Percentiles rank a stretch among this genome's conserved stretches.
These are phyloP conservation scores for Hydrotaea cyrtoneurina DNA, from an alignment of 2,888 invertebrate species.

Conservation along the genomic window DNA sequence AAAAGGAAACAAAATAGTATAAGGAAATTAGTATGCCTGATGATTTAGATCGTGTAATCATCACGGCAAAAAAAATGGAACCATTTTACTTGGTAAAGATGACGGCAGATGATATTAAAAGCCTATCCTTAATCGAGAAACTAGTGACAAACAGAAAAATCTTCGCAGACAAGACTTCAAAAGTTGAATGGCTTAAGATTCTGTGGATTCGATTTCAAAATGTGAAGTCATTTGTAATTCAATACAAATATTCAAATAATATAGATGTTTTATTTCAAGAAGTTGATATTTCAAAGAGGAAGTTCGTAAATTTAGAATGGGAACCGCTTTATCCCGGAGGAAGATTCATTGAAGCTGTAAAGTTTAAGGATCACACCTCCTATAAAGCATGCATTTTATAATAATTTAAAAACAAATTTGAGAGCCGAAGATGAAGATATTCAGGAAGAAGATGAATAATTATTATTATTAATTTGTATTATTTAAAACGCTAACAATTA, in stretches of 20 bases:
- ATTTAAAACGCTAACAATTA: slow-evolving; percentile 29
- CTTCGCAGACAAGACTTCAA: slow-evolving; percentile 48
- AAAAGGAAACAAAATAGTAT: neutral
- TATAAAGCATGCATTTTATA: slow-evolving; percentile 34
- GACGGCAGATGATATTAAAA: slow-evolving; percentile 47
- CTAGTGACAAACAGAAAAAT: slow-evolving; percentile 62
- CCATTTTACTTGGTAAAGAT: slow-evolving; percentile 58
- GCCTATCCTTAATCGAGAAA: slow-evolving; percentile 52
- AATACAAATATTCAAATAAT: slow-evolving; percentile 54
- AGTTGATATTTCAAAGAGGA: slow-evolving; percentile 54
- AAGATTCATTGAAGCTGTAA: slow-evolving; percentile 42
- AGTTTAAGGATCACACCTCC: neutral
- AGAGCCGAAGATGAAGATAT: slow-evolving; percentile 20
- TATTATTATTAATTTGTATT: neutral
- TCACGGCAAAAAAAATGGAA: slow-evolving; percentile 46
- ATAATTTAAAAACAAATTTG: slow-evolving; percentile 36
- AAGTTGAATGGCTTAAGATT: slow-evolving; percentile 44
- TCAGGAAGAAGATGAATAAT: slow-evolving; percentile 25
- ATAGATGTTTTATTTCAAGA: neutral
- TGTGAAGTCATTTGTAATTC: slow-evolving; percentile 34
- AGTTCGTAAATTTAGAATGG: slow-evolving; percentile 57
- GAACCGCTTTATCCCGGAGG: slow-evolving; percentile 46
- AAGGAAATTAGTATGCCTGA: no score
- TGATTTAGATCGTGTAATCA: no score
- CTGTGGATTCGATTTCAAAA: slow-evolving; percentile 48